Base-by-base conservation (phyloP, 2,113 vertebrate species). In the Varanus komodoensis region DNA sequence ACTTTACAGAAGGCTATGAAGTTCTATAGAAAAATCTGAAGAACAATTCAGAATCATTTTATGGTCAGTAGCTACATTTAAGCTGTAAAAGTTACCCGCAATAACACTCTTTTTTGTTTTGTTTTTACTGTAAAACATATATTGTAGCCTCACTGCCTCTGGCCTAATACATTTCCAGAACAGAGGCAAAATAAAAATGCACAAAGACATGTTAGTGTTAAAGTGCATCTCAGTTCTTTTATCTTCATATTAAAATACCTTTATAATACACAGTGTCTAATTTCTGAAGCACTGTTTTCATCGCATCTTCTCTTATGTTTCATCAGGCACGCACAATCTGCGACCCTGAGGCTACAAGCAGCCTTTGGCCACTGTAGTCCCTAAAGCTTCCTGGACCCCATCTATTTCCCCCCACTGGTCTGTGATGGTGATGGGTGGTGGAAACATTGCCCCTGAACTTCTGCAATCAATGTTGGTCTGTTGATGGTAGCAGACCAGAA, bases 1-100 rank as follows among this genome's bases (percentile, higher is more conserved):
- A 97, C 97, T 98, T 95, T 98, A 98, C 97, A 97, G 93, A 97
- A 98, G 96, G 97, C 97, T 97, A 97, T 93, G 97, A 95, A 97
- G 96, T 98, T 38, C 38, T n/a, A 95, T 91, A 95, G 94, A 94
- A 99, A 97, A 93, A 96, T 93, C 88, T 90, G 94, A 95, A 97
- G 92, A 95, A 96, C 75, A 73, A 92, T 1, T 95, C 85, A 81
- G 82, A 95, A 92, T 94, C 91, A 93, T 94, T 96, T 93, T 89
- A 94, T 92, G 95, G 92, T 94, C 95, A 96, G 95, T 95, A 96
- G 93, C 94, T 97, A 97, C 94, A 96, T 95, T 93, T 96, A 95
- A 96, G 94, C 95, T 96, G 95, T 97, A 97, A 96, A 96, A 96
- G 93, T 96, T 96, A 97, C 92, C 93, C 89, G 92, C 92, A 95